Conservation (phyloP, 1,140 invertebrate species). For the Zaprionus ornatus region DNA sequence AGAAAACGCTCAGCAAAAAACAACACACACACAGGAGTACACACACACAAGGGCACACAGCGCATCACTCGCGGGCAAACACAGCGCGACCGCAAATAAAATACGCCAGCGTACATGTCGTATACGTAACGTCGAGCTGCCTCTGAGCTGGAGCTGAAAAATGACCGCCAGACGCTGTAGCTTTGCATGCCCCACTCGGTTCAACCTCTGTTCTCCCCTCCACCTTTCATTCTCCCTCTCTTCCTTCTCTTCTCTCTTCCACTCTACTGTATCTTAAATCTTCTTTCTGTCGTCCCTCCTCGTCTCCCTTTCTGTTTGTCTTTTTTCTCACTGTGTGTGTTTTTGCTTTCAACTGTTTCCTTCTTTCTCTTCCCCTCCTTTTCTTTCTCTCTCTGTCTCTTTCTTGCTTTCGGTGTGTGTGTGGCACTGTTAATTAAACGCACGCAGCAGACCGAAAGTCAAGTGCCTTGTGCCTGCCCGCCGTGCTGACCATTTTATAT, state of each 20-base stretch:
- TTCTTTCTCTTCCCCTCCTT: neutral
- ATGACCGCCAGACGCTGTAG: slow-evolving; percentile 65
- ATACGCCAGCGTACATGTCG: slow-evolving; percentile 59
- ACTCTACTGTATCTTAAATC: slow-evolving; percentile 57
- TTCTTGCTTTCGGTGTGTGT: neutral
- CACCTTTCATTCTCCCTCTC: slow-evolving; percentile 11
- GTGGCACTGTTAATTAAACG: slow-evolving; percentile 67
- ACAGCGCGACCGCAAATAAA: slow-evolving; percentile 70
- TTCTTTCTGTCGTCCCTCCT: slow-evolving; percentile 22
- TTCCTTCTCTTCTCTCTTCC: too few species aligned
- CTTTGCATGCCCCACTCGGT: slow-evolving; percentile 40
- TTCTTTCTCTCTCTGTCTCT: neutral
- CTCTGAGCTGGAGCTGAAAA: slow-evolving; percentile 67
- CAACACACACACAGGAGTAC: slow-evolving; percentile 11
- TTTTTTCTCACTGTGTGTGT: slow-evolving; percentile 57
- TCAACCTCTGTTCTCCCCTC: slow-evolving; percentile 11
- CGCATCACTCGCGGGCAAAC: slow-evolving; percentile 1
- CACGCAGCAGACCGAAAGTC: slow-evolving; percentile 54
- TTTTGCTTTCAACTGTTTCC: slow-evolving; percentile 71
- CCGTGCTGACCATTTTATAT: slow-evolving; percentile 20
- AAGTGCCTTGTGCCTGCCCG: slow-evolving; percentile 55
- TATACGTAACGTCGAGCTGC: slow-evolving; percentile 65
- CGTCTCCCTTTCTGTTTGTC: neutral
- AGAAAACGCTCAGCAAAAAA: slow-evolving; percentile 54
- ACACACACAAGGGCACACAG: neutral